phyloP scores from a whole-genome alignment of 37 sponge, comb jelly and placozoan genomes.

The Oopsacas minuta region DNA sequence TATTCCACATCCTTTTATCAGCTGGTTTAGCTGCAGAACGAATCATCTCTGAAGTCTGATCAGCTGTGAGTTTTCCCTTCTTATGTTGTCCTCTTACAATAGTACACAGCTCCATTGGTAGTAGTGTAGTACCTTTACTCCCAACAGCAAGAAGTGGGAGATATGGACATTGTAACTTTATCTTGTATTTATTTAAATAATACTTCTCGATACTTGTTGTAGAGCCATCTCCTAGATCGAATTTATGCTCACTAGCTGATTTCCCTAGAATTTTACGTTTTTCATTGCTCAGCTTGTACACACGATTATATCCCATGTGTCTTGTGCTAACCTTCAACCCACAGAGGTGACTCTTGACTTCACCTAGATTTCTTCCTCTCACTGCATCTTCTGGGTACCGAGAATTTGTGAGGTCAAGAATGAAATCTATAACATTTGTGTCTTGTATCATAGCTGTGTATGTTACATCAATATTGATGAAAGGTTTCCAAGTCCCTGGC shows the following conservation, averaged over 20 bases:
- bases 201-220: constrained; percentile 31
- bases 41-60: constrained; percentile 51
- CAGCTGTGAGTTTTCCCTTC: constrained; percentile 36
- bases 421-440: constrained; percentile 26
- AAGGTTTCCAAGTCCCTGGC: constrained; percentile 33
- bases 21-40: constrained; percentile 45
- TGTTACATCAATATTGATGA: neutral
- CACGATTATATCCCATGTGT: constrained; percentile 31
- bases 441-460: constrained; percentile 33
- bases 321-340: constrained; percentile 41
- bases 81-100: constrained; percentile 48
- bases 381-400: neutral
- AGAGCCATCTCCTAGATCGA: constrained; percentile 21
- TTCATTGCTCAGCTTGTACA: constrained; percentile 28
- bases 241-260: constrained; percentile 7
- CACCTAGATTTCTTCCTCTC: neutral
- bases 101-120: constrained; percentile 32
- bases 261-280: neutral
- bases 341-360: neutral
- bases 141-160: constrained; percentile 50
- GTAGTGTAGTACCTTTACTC: constrained; percentile 24
- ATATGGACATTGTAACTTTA: constrained; percentile 27
- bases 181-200: constrained; percentile 32
- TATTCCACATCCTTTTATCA: constrained; percentile 4
- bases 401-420: neutral